Evolutionary conservation across 2,888 invertebrate species (phyloP).

Genomic region (Athripsodes cinereus): DNA sequence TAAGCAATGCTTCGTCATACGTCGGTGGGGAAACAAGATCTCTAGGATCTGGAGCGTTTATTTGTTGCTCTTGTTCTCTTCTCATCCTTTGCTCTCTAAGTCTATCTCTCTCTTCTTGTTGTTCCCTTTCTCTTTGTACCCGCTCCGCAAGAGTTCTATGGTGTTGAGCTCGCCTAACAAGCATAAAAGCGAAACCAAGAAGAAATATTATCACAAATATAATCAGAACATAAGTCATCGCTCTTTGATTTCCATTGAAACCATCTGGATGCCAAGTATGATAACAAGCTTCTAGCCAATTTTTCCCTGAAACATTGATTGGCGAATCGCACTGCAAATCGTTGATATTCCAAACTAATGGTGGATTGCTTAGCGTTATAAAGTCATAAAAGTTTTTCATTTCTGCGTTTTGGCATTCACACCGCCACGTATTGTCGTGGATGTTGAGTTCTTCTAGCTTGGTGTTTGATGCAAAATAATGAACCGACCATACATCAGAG

Average conservation of each 20-base stretch:
- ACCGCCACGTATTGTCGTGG: slow-evolving; percentile 71
- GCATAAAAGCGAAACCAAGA: slow-evolving; percentile 48
- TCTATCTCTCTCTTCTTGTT: slow-evolving; percentile 53
- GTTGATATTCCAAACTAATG: slow-evolving; percentile 46
- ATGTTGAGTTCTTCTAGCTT: slow-evolving; percentile 55
- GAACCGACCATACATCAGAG: slow-evolving; percentile 53
- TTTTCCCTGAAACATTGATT: slow-evolving; percentile 52
- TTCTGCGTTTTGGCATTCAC: slow-evolving; percentile 58
- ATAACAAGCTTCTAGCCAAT: slow-evolving; percentile 65
- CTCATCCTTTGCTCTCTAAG: slow-evolving; percentile 49
- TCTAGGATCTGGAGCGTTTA: slow-evolving; percentile 61
- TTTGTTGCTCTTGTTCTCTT: slow-evolving; percentile 47
- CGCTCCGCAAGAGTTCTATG: slow-evolving; percentile 46
- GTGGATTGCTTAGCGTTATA: slow-evolving; percentile 51
- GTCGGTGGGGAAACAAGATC: slow-evolving; percentile 66
- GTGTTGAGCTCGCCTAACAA: slow-evolving; percentile 51
- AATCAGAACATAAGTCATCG: slow-evolving; percentile 55
- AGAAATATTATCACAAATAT: slow-evolving; percentile 50
- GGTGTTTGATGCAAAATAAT: slow-evolving; percentile 54
- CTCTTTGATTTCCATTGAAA: slow-evolving; percentile 38
- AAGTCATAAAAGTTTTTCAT: slow-evolving; percentile 58
- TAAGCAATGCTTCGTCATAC: slow-evolving; percentile 69
- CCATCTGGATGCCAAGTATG: slow-evolving; percentile 51
- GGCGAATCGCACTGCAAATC: slow-evolving; percentile 63
- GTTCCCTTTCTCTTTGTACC: slow-evolving; percentile 50